Base-by-base conservation (phyloP, 2,888 invertebrate species). In the Entomobrya proxima region DNA sequence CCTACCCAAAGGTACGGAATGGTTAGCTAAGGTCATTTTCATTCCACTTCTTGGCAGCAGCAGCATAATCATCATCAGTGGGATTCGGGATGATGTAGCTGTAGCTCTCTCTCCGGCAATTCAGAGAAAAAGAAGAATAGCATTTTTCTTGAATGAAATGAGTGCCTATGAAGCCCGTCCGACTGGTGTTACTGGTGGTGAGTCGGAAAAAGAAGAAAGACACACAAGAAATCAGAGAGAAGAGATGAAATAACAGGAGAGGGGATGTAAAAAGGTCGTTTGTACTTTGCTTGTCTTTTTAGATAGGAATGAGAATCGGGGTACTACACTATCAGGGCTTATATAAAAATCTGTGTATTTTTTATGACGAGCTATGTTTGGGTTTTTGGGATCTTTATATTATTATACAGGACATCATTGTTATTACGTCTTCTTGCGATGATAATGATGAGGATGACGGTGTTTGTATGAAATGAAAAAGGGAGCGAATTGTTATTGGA, bases 21-120 rank as follows among this genome's bases (percentile, higher is more conserved):
- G 61, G 79, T 82, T 85, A 75, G 79, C 79, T 85, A 85, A n/a
- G 85, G 85, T 85, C 85, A 85, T 85, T 77, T 67, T 72, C 32
- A 44, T 40, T 69, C 69, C 69, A 69, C 47, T 64, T 61, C 44
- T 77, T 64, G n/a, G 18, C 67, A 61, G 64, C 18, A 24, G n/a
- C n/a, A n/a, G n/a, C 67, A 64, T 52, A 27, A 30, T 37, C 18
- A 18, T 80, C 47, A 52, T 32, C 32, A 32, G 15, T 35, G 21
- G 35, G 44, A 72, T 72, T 32, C 35, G 21, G 35, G 44, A 72
- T 72, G 72, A 72, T 27, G 72, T 44, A 13, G 40, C 7, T 67
- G 64, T n/a, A 27, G n/a, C 21, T 37, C 64, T 47, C 47, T 61
- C 61, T 5, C 11, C 47, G 72, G 32, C 75, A 27, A 80, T 69